These are phyloP conservation scores for Camponotus floridanus DNA, from an alignment of 1,140 invertebrate species.

Conservation along the genomic window DNA sequence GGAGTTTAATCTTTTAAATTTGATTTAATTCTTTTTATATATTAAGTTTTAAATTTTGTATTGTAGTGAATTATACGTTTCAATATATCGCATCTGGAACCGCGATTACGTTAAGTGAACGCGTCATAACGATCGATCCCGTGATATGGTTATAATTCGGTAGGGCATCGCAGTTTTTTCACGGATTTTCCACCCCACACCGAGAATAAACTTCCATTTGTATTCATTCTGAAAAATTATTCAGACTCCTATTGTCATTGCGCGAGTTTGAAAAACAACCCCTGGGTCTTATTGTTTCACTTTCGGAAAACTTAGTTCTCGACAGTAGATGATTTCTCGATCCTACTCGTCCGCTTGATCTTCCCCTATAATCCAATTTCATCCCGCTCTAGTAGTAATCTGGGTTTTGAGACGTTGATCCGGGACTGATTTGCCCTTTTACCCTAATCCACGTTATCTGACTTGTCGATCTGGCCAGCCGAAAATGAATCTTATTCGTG, in stretches of 20 bases:
- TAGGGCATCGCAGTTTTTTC: not conserved
- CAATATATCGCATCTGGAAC: not conserved
- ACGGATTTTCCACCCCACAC: not conserved
- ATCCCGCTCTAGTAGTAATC: conserved; percentile 29
- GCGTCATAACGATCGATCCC: not conserved
- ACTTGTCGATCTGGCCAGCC: not conserved
- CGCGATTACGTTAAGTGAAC: not conserved
- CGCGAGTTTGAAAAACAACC: not conserved
- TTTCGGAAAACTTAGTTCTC: conserved; percentile 27
- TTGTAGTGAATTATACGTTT: conserved; percentile 1
- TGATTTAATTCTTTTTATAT: too few relatives aligned
- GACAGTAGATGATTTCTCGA: conserved; percentile 10
- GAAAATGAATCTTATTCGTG: conserved; percentile 18
- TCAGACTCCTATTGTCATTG: not conserved
- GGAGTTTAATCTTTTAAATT: not conserved
- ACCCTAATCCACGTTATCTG: not conserved
- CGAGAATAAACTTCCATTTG: conserved; percentile 3
- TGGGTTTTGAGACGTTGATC: not conserved
- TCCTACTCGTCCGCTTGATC: not conserved
- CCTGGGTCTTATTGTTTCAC: not conserved
- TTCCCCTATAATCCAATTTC: conserved; percentile 9
- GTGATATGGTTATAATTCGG: not conserved
- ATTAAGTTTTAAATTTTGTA: too few relatives aligned
- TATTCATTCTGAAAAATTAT: not conserved
- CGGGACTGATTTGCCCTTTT: not conserved